phyloP scores from a whole-genome alignment of 2,113 vertebrate genomes.

The Zeus faber region DNA sequence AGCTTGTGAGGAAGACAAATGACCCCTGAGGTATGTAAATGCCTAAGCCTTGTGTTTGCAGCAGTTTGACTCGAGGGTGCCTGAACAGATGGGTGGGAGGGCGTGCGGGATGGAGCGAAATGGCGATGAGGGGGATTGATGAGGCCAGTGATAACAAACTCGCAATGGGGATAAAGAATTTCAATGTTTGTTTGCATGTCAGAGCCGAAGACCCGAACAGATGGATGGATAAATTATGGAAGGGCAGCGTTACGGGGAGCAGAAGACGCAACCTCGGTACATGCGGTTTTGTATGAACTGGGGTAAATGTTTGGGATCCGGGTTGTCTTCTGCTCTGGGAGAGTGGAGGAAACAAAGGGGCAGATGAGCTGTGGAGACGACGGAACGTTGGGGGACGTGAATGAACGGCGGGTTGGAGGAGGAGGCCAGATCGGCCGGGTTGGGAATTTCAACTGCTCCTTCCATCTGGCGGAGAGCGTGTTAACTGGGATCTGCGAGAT shows the following conservation, averaged over 20 bases:
- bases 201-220: slow-evolving; percentile 27
- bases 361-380: background rate
- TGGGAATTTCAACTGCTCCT: too few relatives aligned
- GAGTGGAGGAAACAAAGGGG: background rate
- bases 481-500: too few relatives aligned
- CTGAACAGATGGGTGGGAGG: slow-evolving; percentile 26
- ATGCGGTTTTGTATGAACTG: slow-evolving; percentile 24
- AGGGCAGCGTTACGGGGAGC: background rate
- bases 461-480: too few relatives aligned
- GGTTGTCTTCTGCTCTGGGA: background rate
- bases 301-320: slow-evolving; percentile 15
- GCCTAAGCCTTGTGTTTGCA: slow-evolving; percentile 13
- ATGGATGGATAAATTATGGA: slow-evolving; percentile 23
- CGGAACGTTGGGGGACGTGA: background rate
- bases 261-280: background rate
- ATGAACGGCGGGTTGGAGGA: too few relatives aligned
- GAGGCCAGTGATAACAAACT: slow-evolving; percentile 6
- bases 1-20: background rate
- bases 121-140: background rate
- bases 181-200: slow-evolving; percentile 11
- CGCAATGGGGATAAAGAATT: background rate
- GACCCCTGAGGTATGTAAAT: slow-evolving; percentile 4
- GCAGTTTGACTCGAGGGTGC: background rate
- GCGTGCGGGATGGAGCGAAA: background rate
- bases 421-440: too few relatives aligned